Evolutionary conservation across 2,113 vertebrate genomes (phyloP).

Genomic region (Cathartes aura): DNA sequence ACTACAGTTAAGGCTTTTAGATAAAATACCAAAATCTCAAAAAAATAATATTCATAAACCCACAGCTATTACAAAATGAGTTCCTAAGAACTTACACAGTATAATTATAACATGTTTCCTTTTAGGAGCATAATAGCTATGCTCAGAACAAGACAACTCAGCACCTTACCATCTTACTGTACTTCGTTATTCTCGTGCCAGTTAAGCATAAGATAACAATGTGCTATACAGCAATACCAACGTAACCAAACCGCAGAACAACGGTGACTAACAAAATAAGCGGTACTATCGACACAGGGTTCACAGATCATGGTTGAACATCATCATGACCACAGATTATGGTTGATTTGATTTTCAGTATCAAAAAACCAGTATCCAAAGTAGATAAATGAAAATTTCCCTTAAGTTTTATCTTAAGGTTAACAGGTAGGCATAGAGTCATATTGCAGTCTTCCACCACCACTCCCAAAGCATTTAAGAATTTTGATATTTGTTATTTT

Average conservation of each 20-base stretch:
- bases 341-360: not conserved
- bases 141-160: not conserved
- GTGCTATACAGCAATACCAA: not conserved
- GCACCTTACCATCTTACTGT: not conserved
- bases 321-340: not conserved
- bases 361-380: not conserved
- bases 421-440: not conserved
- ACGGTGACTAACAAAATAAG: not conserved
- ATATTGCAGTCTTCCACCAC: not conserved
- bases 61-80: not conserved
- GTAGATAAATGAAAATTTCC: not conserved
- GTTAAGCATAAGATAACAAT: not conserved
- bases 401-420: not conserved
- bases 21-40: not conserved
- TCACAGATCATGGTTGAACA: not conserved
- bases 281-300: not conserved
- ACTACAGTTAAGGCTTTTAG: not conserved
- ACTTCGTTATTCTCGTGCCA: not conserved
- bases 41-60: not conserved
- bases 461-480: not conserved
- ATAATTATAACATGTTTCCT: not conserved
- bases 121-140: not conserved
- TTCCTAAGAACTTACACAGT: not conserved
- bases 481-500: not conserved
- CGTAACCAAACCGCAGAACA: not conserved